These are phyloP conservation scores for Hafferia zeledoni DNA, from an alignment of 2,797 vertebrate species.

Conservation along the genomic window DNA sequence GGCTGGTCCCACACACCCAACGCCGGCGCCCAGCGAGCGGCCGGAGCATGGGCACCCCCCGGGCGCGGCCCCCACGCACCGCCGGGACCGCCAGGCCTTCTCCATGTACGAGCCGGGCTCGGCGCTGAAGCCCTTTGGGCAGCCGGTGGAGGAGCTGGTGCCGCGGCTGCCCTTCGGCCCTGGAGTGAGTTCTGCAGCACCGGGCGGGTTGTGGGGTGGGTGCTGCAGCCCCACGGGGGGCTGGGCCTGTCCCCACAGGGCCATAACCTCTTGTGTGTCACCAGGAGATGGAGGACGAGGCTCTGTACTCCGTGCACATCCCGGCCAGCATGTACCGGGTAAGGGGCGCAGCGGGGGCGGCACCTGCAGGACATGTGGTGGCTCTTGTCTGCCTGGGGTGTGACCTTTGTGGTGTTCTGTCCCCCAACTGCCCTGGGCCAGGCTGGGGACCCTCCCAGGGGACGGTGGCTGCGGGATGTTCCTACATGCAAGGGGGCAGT, in stretches of 20 bases:
- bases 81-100: conserved; percentile 92
- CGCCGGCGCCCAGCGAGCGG: conserved; percentile 73
- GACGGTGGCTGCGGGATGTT: not conserved
- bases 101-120: conserved; percentile 97
- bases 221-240: not conserved
- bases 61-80: conserved; percentile 64
- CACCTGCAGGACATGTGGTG: not conserved
- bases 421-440: not conserved
- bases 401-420: not conserved
- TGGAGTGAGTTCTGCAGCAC: conserved; percentile 81
- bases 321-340: conserved; percentile 78
- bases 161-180: conserved; percentile 89
- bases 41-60: conserved; percentile 67
- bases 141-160: conserved; percentile 87
- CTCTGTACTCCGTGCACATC: conserved; percentile 74
- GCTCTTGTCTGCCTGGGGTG: not conserved
- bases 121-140: conserved; percentile 86
- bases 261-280: not conserved
- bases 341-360: conserved; percentile 37
- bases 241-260: not conserved
- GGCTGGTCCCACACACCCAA: conserved; percentile 74
- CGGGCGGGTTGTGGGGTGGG: not conserved
- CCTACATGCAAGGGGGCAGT: not conserved
- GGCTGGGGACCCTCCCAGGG: not conserved
- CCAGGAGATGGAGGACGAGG: conserved; percentile 77